Evolutionary conservation across 2,888 invertebrate species (phyloP).

Genomic region (Syrphus vitripennis): DNA sequence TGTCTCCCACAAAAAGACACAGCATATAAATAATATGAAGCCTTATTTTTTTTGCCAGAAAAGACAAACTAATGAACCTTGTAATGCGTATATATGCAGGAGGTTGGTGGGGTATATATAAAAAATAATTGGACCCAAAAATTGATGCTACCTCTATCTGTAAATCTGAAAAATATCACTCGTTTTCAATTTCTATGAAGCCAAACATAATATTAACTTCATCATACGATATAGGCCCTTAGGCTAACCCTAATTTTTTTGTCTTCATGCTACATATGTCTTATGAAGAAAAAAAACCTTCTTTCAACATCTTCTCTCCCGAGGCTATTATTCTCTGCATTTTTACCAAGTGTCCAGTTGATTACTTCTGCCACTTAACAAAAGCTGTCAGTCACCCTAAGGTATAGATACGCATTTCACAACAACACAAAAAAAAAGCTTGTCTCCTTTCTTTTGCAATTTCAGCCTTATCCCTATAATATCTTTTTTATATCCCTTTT

Average conservation of each 20-base stretch:
- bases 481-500: not conserved
- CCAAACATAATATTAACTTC: slow-evolving; percentile 11
- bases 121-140: slow-evolving; percentile 1
- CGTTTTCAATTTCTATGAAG: not conserved
- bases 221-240: not conserved
- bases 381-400: slow-evolving; percentile 5
- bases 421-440: not conserved
- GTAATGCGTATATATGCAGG: too few relatives aligned
- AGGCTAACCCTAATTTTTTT: not conserved
- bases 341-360: slow-evolving; percentile 9
- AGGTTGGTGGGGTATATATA: too few relatives aligned
- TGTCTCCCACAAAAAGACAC: not conserved
- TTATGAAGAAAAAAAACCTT: not conserved
- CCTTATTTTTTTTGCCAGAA: not conserved
- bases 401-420: not conserved
- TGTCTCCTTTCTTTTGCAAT: not conserved
- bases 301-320: not conserved
- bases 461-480: not conserved
- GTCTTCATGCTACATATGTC: not conserved
- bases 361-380: slow-evolving; percentile 21
- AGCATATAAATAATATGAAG: not conserved
- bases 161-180: not conserved
- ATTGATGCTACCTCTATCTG: not conserved
- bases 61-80: not conserved
- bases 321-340: not conserved